Evolutionary conservation across 2,797 vertebrate genomes (phyloP), one percentile per base, ranked within the genome.

Genomic region (Distichodus sexfasciatus): DNA sequence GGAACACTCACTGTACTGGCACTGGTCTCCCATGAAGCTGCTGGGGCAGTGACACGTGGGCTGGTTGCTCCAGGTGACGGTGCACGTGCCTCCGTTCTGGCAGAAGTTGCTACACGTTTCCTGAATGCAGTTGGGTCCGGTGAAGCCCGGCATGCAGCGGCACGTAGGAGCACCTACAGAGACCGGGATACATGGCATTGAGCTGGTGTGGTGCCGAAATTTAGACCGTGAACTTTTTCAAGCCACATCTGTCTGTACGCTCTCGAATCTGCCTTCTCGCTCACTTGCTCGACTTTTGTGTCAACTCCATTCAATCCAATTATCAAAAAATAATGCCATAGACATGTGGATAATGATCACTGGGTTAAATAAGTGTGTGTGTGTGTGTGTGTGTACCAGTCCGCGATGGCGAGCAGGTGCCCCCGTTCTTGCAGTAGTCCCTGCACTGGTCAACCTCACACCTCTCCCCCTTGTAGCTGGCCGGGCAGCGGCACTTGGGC

Each of bases 401-500:
- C 0, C 87, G 91, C 9, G 96, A 97, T 44, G 96, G 94, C 0
- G 94, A 91, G 7, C 96, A 98, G 19, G 93, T 95, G 76, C 96
- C 96, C 74, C 95, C 95, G 0, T 98, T 98, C 81, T 91, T 94
- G 83, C 96, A 98, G 87, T 96, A 94, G 75, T 93, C 92, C 58
- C 88, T 92, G 84, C 96, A 98, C 81, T 95, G 94, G 88, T 98
- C 93, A 31, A 93, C 83, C 85, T 98, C 95, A 69, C 96, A 98
- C 76, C 87, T 90, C 63, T 96, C 94, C 0, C 96, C 96, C 0
- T 86, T 91, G 87, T 96, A 98, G 78, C 93, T 95, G 4, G 95
- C 93, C 43, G 95, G 95, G 80, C 96, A 98, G 74, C 94, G 94
- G 80, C 96, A 98, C 84, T 98, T 98, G 71, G 94, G 92, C 82